Base-by-base conservation (phyloP, 2,888 invertebrate genomes). In the Aspidiotus rigidus region DNA sequence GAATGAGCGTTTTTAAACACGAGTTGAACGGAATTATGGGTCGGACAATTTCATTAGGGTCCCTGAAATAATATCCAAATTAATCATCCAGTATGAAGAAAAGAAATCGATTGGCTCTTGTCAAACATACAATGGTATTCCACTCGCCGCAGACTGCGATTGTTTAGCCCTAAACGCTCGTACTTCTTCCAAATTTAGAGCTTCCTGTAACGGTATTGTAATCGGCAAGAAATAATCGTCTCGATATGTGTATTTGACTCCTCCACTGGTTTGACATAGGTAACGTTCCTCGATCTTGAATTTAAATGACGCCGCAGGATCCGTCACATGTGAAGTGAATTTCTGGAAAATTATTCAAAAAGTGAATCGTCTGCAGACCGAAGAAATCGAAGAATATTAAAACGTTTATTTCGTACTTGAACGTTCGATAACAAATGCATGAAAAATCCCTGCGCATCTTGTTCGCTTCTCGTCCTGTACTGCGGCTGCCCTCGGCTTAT, bases 381-480 rank as follows among this genome's bases (percentile, higher is more conserved):
- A 13, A 10, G 7, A 60, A 9, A 7, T 16, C 17, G 9, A 40
- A 60, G 8, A 10, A 39, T 8, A 39, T 2, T 10, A 11, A 60
- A 60, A 17, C 17, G 6, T 16, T n/a, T 16, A 53, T 7, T 15
- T 28, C 49, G 42, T 70, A 87, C 86, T 81, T 87, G 85, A 61
- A 88, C 78, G n/a, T 90, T 77, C 17, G 87, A 87, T 13, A 96
- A 81, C 40, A 97, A 80, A 79, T 96, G 93, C 72, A 96, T 82
- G 73, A 95, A 88, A 79, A 91, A 99, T 80, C 99, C 98, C 77
- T 95, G 94, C 41, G 94, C 97, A 80, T 99, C 99, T 80, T 99
- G 99, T 77, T 99, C 99, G 72, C 89, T 83, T 77, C 91, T 93
- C 1, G 93, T 90, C 55, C 89, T 87, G 80, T 99, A 99, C 77